Base-by-base conservation (phyloP, 1,140 invertebrate genomes). In the Lerema accius region DNA sequence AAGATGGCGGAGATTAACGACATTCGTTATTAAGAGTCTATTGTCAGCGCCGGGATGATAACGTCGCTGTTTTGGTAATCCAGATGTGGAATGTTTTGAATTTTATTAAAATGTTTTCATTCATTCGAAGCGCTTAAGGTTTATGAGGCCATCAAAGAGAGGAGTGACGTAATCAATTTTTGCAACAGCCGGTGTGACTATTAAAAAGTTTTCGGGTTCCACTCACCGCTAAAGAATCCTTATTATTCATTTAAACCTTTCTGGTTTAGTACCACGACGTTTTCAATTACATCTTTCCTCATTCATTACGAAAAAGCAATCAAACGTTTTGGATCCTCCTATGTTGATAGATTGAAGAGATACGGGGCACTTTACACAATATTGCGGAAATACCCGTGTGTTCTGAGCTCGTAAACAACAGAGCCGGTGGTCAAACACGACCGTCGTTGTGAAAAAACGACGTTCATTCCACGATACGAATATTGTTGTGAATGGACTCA, bases 1-100 rank as follows among this genome's bases (percentile, higher is more conserved):
- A 73, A 77, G 66, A 74, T 69, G 60, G 59, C 50, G 48, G 55
- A 71, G 68, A 76, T 73, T 76, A 73, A 76, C 71, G 67, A 67
- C 62, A 39, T 63, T 73, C 62, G 67, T 64, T 62, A 65, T 61
- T 63, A 58, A 65, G 56, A 64, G 28, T 43, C 42, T 43, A 17
- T 46, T 46, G 26, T 35, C 16, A 58, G 53, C 6, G 17, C 35
- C 42, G 55, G 40, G 53, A 56, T 58, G 32, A 26, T 17, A 58
- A 28, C 32, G 16, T 35, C 10, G 6, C 23, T 11, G n/a, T 46
- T 46, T 35, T 19, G 14, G 42, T 35, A 46, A 46, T 19, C 28
- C 14, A 45, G 23, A 17, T 15, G 39, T 15, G 26, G 28, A 13
- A 14, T 43, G 23, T 14, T 10, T 39, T 13, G 35, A 1, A 40